phyloP scores from a whole-genome alignment of 2,888 invertebrate species.

The Thymelicus sylvestris region DNA sequence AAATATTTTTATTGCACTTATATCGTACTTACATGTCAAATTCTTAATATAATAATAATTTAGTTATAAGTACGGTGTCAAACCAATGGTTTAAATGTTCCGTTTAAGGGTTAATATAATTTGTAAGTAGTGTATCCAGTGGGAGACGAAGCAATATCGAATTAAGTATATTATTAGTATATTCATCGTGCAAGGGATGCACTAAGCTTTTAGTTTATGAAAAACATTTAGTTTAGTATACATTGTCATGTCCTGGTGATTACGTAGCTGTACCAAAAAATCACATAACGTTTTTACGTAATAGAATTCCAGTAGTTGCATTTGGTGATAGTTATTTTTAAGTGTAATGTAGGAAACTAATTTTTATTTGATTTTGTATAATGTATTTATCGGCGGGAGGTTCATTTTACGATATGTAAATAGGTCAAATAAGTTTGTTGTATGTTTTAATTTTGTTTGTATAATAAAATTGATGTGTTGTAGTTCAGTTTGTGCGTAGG shows the following conservation, averaged over 20 bases:
- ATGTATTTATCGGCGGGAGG: neutral
- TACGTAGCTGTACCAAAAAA: conserved; percentile 22
- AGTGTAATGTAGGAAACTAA: neutral
- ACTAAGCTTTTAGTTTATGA: neutral
- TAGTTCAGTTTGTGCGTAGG: conserved; percentile 3
- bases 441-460: conserved; percentile 3
- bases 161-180: conserved; percentile 2
- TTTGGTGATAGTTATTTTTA: conserved; percentile 22
- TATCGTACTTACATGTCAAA: conserved; percentile 2
- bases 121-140: neutral
- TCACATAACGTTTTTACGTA: conserved; percentile 3
- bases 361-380: neutral
- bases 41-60: neutral
- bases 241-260: conserved; percentile 6
- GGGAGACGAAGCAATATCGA: conserved; percentile 9
- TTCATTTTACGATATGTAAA: conserved; percentile 1
- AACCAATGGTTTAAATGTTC: neutral
- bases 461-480: neutral
- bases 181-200: neutral
- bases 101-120: neutral
- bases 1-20: neutral
- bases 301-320: conserved; percentile 32
- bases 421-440: conserved; percentile 4
- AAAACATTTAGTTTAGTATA: neutral
- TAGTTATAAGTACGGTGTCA: neutral